Percentiles rank a stretch among this genome's conserved stretches.
These are phyloP conservation scores for Drosophila pegasa DNA, from an alignment of 2,888 invertebrate species.

Conservation along the genomic window DNA sequence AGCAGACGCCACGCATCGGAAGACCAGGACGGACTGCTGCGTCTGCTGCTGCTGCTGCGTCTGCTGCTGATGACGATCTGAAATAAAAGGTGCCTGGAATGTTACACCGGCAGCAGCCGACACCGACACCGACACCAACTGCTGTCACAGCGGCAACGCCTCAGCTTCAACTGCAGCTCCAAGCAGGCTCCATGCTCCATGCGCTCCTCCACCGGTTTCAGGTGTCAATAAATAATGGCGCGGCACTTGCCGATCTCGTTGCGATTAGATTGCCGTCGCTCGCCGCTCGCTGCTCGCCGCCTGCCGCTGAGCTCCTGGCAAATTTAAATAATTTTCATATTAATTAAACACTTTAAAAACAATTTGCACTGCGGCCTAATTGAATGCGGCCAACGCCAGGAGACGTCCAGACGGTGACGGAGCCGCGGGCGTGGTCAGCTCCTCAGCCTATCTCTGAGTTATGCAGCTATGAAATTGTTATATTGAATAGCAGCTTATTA, in stretches of 20 bases:
- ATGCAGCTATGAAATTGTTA: background rate
- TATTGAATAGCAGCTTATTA: background rate
- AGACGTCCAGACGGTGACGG: background rate
- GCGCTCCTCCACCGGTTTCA: constrained; percentile 76
- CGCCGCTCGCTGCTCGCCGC: background rate
- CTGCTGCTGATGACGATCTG: constrained; percentile 55
- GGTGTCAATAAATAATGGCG: constrained; percentile 84
- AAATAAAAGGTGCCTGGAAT: constrained; percentile 55
- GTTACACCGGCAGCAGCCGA: constrained; percentile 52
- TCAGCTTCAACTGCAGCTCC: constrained; percentile 38
- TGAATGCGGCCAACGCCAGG: constrained; percentile 14
- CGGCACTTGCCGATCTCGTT: constrained; percentile 82
- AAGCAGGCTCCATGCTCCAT: constrained; percentile 1
- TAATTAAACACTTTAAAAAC: constrained; percentile 79
- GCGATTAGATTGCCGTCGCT: constrained; percentile 70
- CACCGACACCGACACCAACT: constrained; percentile 66
- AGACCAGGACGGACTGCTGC: constrained; percentile 24
- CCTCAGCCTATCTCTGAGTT: background rate
- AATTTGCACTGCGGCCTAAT: constrained; percentile 62
- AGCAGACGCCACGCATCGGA: constrained; percentile 1
- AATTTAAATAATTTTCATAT: constrained; percentile 75
- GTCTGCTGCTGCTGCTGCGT: constrained; percentile 37
- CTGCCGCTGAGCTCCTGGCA: background rate
- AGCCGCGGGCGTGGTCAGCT: background rate
- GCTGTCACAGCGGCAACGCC: constrained; percentile 77